These are phyloP conservation scores for Ptilodon capucinus DNA, from an alignment of 2,888 invertebrate species.

Conservation along the genomic window DNA sequence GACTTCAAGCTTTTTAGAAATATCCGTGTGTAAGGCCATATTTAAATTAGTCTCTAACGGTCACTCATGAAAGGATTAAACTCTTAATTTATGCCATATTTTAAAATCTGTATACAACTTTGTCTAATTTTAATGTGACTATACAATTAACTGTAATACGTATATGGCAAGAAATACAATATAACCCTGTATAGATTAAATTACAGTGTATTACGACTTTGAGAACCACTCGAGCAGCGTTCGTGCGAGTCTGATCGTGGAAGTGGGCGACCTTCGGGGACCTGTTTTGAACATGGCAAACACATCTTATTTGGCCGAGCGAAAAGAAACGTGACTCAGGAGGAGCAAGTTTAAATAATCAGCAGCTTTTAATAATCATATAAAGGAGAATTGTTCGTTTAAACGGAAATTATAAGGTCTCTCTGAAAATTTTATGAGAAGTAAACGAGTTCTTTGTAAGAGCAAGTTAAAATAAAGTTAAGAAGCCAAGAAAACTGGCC, in stretches of 20 bases:
- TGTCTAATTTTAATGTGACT: background rate
- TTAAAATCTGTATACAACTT: background rate
- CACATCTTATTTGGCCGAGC: constrained; percentile 55
- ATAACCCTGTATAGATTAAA: background rate
- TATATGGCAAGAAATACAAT: background rate
- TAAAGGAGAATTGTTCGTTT: constrained; percentile 2
- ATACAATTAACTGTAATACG: background rate
- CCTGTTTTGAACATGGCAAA: constrained; percentile 61
- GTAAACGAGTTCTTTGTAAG: background rate
- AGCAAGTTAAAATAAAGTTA: background rate
- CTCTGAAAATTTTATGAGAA: background rate
- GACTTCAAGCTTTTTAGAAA: background rate
- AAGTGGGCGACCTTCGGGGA: constrained; percentile 61
- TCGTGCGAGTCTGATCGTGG: constrained; percentile 20
- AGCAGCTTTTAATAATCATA: constrained; percentile 19
- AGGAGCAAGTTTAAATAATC: constrained; percentile 40
- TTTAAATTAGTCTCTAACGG: background rate
- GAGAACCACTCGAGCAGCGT: constrained; percentile 11
- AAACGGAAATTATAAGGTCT: constrained; percentile 9
- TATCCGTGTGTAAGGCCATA: background rate
- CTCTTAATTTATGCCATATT: background rate
- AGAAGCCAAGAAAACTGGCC: background rate
- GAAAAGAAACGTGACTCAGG: constrained; percentile 55
- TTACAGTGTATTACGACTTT: background rate
- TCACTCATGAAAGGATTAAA: background rate